Conservation (phyloP, 2,888 invertebrate genomes). For the Eucriotettix oculatus region DNA sequence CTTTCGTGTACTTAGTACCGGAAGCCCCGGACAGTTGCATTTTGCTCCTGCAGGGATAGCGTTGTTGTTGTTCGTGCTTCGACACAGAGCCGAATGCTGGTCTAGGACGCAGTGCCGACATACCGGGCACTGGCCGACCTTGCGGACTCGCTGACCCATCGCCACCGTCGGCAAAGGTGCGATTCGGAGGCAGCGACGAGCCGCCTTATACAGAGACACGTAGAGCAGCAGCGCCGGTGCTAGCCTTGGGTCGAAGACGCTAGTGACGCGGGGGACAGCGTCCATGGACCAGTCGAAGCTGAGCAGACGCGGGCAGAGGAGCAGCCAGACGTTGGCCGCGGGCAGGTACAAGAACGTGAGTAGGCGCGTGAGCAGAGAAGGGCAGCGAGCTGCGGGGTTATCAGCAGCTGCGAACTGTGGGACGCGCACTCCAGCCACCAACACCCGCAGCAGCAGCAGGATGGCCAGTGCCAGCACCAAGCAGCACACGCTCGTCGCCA, state of each 20-base stretch:
- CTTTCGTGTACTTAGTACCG: background rate
- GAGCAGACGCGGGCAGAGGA: constrained; percentile 70
- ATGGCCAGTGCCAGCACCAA: constrained; percentile 52
- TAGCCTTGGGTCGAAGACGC: constrained; percentile 51
- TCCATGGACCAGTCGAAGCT: constrained; percentile 99
- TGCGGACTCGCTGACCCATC: constrained; percentile 4
- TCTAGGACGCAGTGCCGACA: constrained; percentile 49
- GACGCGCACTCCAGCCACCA: constrained; percentile 44
- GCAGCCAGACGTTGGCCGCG: constrained; percentile 71
- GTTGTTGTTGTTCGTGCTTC: constrained; percentile 56
- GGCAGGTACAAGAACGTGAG: constrained; percentile 87
- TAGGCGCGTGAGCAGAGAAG: constrained; percentile 54
- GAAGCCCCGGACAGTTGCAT: constrained; percentile 21
- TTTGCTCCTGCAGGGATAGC: constrained; percentile 28
- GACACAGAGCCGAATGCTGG: constrained; percentile 50
- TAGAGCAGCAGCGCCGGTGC: background rate
- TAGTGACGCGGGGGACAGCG: constrained; percentile 71
- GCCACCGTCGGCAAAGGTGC: constrained; percentile 6
- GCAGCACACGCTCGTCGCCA: constrained; percentile 48
- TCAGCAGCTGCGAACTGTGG: constrained; percentile 85
- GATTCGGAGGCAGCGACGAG: constrained; percentile 1
- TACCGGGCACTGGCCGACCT: constrained; percentile 36
- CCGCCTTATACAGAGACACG: constrained; percentile 9
- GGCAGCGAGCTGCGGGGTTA: constrained; percentile 86
- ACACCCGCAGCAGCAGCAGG: constrained; percentile 61